phyloP scores from a whole-genome alignment of 2,888 invertebrate genomes.

The Sympetrum striolatum region DNA sequence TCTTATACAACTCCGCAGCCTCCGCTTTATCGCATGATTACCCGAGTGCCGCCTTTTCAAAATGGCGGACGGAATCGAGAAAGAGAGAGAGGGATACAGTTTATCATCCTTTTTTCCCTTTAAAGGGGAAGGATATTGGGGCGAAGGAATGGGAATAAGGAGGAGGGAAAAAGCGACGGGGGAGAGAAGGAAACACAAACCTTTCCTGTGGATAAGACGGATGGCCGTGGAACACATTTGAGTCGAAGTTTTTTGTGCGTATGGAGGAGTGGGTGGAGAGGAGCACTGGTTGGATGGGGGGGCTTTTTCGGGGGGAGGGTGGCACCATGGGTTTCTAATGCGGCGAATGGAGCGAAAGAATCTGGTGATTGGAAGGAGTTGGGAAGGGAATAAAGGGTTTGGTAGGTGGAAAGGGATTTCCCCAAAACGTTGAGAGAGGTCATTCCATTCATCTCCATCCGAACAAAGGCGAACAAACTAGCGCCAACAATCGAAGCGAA shows the following conservation, averaged over 20 bases:
- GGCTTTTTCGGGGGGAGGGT: neutral
- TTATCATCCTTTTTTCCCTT: neutral
- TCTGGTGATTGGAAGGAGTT: neutral
- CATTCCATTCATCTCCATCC: slow-evolving; percentile 45
- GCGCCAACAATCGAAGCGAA: slow-evolving; percentile 33
- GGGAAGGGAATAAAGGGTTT: neutral
- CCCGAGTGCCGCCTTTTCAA: neutral
- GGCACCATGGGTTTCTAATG: neutral
- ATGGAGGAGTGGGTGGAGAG: neutral
- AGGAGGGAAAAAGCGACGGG: neutral
- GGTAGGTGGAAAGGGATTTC: neutral
- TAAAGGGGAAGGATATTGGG: neutral
- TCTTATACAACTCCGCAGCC: neutral
- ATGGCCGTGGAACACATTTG: slow-evolving; percentile 27
- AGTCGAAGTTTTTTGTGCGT: neutral
- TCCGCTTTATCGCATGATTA: neutral
- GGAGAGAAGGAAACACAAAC: neutral
- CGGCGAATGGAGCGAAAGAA: neutral
- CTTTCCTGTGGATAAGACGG: slow-evolving; percentile 33
- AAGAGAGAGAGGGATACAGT: neutral
- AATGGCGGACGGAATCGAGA: neutral
- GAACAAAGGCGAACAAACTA: slow-evolving; percentile 47
- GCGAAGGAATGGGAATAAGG: neutral
- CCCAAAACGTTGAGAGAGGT: slow-evolving; percentile 9
- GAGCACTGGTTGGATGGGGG: neutral